Base-by-base conservation (phyloP, 1,140 invertebrate genomes). In the Macrobrachium nipponense region DNA sequence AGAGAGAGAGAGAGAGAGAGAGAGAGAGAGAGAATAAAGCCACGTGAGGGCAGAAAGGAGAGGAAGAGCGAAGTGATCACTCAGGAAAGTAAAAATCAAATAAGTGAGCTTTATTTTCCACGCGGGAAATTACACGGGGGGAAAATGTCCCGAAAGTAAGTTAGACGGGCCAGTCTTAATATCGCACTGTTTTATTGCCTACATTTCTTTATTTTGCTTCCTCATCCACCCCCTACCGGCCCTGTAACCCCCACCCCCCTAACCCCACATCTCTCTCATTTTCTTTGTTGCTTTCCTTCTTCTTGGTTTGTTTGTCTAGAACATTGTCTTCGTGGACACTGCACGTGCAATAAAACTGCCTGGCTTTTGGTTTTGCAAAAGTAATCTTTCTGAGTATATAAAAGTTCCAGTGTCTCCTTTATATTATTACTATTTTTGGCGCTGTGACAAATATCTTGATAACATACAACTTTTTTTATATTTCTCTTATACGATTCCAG, bases 71-170 rank as follows among this genome's bases (percentile, higher is more conserved):
- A 44, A 77, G 75, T 12, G 75, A 77, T 51, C 51, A 51, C 51
- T 51, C 51, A 51, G 20, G 15, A 62, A 18, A 62, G 83, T 73
- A 64, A 80, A 36, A 86, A 86, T 86, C 83, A 79, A 86, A 86
- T 86, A 86, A 86, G 83, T 36, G 59, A 86, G 83, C 58, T 80
- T 86, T 86, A 86, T 86, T 79, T 78, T 44, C 60, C 83, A 75
- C 83, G 27, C 1, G 83, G 83, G 83, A 86, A 86, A 86, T 86
- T 79, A 86, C 83, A 80, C 83, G 83, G 17, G 27, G 27, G 15
- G 44, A 43, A 81, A 72, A 59, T 43, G 44, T 72, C 68, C 66
- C 1, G 20, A 20, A 75, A 82, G 12, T 61, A 59, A 60, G 18
- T 61, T 61, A 43, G 68, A 70, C 68, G 36, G 17, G 6, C 10